Conservation (phyloP, 2,113 vertebrate genomes). For the Anhinga anhinga region DNA sequence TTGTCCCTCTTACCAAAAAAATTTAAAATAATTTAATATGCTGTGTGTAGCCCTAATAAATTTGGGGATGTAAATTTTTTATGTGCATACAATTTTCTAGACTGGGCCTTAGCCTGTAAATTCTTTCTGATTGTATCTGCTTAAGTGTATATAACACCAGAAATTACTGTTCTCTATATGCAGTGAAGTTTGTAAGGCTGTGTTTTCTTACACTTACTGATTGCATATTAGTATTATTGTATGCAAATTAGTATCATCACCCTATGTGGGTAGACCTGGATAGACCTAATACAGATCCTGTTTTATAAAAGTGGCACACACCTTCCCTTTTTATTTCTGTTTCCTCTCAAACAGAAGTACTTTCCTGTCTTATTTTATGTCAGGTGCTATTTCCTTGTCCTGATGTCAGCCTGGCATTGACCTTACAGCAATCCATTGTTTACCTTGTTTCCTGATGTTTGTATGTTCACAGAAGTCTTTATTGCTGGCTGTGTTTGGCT, state of each 20-base stretch:
- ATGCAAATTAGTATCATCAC: not conserved
- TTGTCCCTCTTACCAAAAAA: not conserved
- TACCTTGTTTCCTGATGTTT: not conserved
- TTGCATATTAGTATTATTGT: not conserved
- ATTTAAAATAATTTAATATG: not conserved
- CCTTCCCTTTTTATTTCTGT: not conserved
- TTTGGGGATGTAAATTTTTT: not conserved
- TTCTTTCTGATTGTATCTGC: not conserved
- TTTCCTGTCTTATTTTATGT: not conserved
- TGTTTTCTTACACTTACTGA: not conserved
- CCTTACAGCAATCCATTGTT: not conserved
- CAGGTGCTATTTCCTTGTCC: not conserved
- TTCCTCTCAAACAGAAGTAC: not conserved
- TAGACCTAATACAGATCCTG: not conserved
- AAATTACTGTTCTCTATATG: not conserved
- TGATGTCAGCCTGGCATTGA: not conserved
- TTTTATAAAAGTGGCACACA: not conserved
- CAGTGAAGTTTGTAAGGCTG: not conserved
- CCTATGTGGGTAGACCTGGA: not conserved
- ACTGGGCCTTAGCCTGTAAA: not conserved
- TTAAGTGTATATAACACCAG: not conserved
- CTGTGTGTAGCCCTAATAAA: not conserved
- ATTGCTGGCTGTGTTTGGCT: not conserved
- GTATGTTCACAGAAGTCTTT: not conserved
- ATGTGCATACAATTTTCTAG: not conserved